These are phyloP conservation scores for Nebria brevicollis DNA, from an alignment of 2,888 invertebrate genomes.

Conservation along the genomic window DNA sequence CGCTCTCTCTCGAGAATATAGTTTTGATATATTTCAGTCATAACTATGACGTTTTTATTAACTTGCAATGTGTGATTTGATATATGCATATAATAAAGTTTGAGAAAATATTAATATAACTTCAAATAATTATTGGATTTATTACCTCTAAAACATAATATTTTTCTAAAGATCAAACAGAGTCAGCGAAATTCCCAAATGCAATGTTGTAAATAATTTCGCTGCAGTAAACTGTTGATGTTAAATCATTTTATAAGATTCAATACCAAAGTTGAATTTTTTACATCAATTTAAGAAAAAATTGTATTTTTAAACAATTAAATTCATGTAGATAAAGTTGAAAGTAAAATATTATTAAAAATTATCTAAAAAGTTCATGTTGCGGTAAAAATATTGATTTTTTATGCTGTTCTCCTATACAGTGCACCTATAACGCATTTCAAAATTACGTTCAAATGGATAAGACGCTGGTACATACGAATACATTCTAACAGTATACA, in stretches of 20 bases:
- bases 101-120: too few species aligned
- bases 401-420: neutral
- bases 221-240: too few species aligned
- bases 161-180: too few species aligned
- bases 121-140: too few species aligned
- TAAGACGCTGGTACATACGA: neutral
- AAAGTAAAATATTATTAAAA: neutral
- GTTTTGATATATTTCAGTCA: conserved; percentile 23
- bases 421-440: neutral
- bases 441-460: neutral
- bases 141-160: neutral
- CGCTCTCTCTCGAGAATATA: conserved; percentile 14
- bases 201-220: too few species aligned
- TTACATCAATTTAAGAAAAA: too few species aligned
- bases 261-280: too few species aligned
- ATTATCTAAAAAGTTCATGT: neutral
- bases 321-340: too few species aligned
- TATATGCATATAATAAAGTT: neutral
- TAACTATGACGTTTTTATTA: neutral
- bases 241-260: too few species aligned
- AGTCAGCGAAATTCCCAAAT: too few species aligned
- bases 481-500: neutral
- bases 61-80: neutral
- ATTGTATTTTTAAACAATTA: too few species aligned
- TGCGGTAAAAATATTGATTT: neutral